Base-by-base conservation (phyloP, 2,113 vertebrate genomes). In the Crotalus viridis region DNA sequence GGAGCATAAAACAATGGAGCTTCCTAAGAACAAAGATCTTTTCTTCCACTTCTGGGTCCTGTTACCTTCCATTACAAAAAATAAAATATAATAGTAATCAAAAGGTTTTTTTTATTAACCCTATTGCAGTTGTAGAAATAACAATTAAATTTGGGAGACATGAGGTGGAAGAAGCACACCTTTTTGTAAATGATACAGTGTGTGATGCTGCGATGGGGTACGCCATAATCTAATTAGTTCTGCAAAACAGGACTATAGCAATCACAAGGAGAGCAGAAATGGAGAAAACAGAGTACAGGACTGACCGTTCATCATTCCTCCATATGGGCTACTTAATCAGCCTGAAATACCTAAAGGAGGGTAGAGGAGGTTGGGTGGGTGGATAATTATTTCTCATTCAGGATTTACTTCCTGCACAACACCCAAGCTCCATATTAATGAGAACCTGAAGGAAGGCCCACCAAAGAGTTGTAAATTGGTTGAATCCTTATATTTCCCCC, bases 401-500 rank as follows among this genome's bases (percentile, higher is more conserved):
- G 19, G 39, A 1, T 89, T 94, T 94, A 89, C 3, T 1, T 15
- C 0, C 46, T 54, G 12, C 89, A 61, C 86, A 39, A 26, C 24
- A n/a, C 51, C 26, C 33, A 21, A 81, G 7, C 33, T 52, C 24
- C 15, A 89, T 94, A 91, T 8, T 92, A 46, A 93, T 90, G 15
- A 94, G 64, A 10, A 6, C 10, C 55, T 93, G 52, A 91, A 81
- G 15, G 6, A 7, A 94, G 46, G 2, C 17, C 52, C 51, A 15
- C 28, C 86, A 64, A 93, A 95, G 48, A 55, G 21, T 0, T 24
- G 89, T 1, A 54, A 87, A 81, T 55, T 91, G 87, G 24, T 43
- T 85, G 4, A 92, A 92, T 28, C 93, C 64, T 90, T 92, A n/a
- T 8, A 51, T 93, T 91, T 3, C 28, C 92, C 88, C 26, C 57